A percentile compares a stretch with the other conserved stretches of the same genome.
These are phyloP conservation scores for Cydia splendana DNA, from an alignment of 1,140 invertebrate genomes.

Conservation along the genomic window DNA sequence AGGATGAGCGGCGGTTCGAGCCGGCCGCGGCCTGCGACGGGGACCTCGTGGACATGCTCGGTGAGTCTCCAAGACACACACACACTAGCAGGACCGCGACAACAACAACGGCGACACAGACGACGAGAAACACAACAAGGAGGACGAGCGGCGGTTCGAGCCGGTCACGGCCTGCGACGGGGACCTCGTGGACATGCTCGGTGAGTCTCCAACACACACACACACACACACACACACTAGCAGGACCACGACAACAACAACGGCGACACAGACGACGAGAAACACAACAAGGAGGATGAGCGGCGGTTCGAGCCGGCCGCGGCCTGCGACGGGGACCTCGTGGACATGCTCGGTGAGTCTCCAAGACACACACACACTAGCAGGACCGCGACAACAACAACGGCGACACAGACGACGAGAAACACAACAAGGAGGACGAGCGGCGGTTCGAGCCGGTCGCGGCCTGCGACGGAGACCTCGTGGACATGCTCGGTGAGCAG, in stretches of 20 bases:
- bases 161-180: constrained; percentile 91
- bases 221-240: no score
- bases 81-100: no score
- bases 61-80: constrained; percentile 65
- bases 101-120: no score
- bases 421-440: constrained; percentile 83
- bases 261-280: no score
- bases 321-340: constrained; percentile 93
- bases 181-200: constrained; percentile 96
- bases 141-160: constrained; percentile 91
- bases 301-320: constrained; percentile 95
- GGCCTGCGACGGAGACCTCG: constrained; percentile 93
- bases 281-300: constrained; percentile 83
- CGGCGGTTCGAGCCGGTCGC: constrained; percentile 91
- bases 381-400: no score
- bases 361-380: background rate
- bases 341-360: constrained; percentile 91
- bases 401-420: no score
- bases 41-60: constrained; percentile 96
- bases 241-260: no score
- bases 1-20: constrained; percentile 94
- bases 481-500: constrained; percentile 91
- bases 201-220: constrained; percentile 65
- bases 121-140: constrained; percentile 65
- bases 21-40: constrained; percentile 91